phyloP scores from a whole-genome alignment of 2,888 invertebrate genomes.

The Trachelus stipa region DNA sequence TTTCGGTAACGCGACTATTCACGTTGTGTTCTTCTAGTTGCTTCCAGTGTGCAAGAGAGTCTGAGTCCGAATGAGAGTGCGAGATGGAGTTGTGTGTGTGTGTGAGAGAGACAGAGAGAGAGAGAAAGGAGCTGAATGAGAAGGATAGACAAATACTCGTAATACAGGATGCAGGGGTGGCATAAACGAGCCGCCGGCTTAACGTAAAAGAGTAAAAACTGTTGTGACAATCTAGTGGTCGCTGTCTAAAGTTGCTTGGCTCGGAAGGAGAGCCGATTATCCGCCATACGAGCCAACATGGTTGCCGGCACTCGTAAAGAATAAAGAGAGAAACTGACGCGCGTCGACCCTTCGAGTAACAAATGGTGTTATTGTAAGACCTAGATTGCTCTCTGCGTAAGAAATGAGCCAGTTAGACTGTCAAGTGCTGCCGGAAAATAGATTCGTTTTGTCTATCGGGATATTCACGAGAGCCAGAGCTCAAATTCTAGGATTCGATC shows the following conservation, averaged over 20 bases:
- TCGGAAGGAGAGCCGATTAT: background rate
- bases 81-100: background rate
- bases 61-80: background rate
- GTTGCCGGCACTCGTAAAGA: background rate
- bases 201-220: slow-evolving; percentile 13
- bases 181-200: background rate
- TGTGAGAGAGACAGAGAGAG: background rate
- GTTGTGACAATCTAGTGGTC: slow-evolving; percentile 22
- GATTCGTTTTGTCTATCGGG: slow-evolving; percentile 6
- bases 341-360: slow-evolving; percentile 10
- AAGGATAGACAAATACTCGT: background rate
- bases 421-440: slow-evolving; percentile 20
- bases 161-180: slow-evolving; percentile 1
- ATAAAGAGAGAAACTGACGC: background rate
- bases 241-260: slow-evolving; percentile 14
- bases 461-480: too few relatives aligned
- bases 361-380: slow-evolving; percentile 22
- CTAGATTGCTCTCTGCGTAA: slow-evolving; percentile 7
- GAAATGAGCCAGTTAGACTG: slow-evolving; percentile 14
- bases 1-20: background rate
- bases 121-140: background rate
- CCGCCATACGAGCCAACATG: background rate
- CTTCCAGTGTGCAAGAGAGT: background rate
- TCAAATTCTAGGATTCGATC: too few relatives aligned
- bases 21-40: too few relatives aligned